phyloP scores from a whole-genome alignment of 1,140 invertebrate species.

The Notospermus geniculatus region DNA sequence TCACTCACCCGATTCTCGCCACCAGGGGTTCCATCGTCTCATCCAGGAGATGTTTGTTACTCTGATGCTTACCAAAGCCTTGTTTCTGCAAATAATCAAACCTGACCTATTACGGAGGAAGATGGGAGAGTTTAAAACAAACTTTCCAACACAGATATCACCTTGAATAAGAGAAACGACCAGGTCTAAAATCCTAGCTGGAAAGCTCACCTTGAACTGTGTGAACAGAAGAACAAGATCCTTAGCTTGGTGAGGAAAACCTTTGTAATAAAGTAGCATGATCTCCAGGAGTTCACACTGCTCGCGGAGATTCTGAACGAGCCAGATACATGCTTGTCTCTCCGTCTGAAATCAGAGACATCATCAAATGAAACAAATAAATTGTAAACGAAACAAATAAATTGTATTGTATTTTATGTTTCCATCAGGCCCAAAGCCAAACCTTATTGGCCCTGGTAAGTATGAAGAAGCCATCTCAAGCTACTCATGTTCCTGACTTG shows the following conservation, averaged over 20 bases:
- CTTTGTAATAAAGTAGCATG: constrained; percentile 46
- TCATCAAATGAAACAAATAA: not conserved
- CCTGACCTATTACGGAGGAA: too few relatives aligned
- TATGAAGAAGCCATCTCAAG: too few relatives aligned
- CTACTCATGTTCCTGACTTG: too few relatives aligned
- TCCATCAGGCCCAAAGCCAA: too few relatives aligned
- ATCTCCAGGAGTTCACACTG: constrained; percentile 52
- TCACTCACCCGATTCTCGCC: constrained; percentile 43
- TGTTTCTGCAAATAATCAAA: constrained; percentile 42
- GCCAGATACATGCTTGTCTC: constrained; percentile 37
- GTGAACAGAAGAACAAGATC: constrained; percentile 27
- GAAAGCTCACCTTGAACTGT: constrained; percentile 38
- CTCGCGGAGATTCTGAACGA: constrained; percentile 48
- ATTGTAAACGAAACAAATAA: too few relatives aligned
- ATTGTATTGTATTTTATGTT: too few relatives aligned
- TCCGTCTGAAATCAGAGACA: constrained; percentile 33
- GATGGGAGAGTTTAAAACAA: too few relatives aligned
- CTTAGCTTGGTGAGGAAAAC: constrained; percentile 31
- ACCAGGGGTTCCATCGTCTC: constrained; percentile 37
- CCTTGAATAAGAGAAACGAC: too few relatives aligned
- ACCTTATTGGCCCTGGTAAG: too few relatives aligned
- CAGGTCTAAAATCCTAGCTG: too few relatives aligned
- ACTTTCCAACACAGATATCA: too few relatives aligned
- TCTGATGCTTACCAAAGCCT: constrained; percentile 47
- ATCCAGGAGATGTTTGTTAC: constrained; percentile 40